Percentiles rank a stretch among this genome's conserved stretches.
phyloP scores from a whole-genome alignment of 2,888 invertebrate genomes.

The Anoncus sp. region DNA sequence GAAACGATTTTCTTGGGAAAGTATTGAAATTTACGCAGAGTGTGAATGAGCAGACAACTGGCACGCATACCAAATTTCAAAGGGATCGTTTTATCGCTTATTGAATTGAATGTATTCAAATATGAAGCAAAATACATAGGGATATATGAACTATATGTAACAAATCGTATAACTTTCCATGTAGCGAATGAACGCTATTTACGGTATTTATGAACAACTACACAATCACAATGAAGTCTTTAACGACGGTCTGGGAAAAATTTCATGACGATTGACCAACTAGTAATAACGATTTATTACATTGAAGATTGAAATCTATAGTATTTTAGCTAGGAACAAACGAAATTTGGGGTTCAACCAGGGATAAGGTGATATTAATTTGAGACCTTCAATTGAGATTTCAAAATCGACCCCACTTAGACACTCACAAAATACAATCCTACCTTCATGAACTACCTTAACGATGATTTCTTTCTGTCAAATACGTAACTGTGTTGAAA shows the following conservation, averaged over 20 bases:
- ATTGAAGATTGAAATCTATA: not conserved
- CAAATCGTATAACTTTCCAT: conserved; percentile 6
- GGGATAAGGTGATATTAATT: not conserved
- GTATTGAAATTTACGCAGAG: conserved; percentile 2
- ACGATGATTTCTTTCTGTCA: too few relatives aligned
- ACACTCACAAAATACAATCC: not conserved
- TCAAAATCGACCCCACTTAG: not conserved
- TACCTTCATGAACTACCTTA: not conserved
- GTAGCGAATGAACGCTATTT: conserved; percentile 7
- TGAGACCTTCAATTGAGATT: not conserved
- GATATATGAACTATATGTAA: conserved; percentile 4
- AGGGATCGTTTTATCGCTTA: not conserved
- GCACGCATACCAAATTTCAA: conserved; percentile 2
- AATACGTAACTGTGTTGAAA: too few relatives aligned
- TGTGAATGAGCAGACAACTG: conserved; percentile 1
- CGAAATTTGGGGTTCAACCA: not conserved
- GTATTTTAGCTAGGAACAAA: not conserved
- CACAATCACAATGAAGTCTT: conserved; percentile 4
- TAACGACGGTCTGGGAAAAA: conserved; percentile 8
- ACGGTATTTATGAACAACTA: conserved; percentile 12
- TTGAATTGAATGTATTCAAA: conserved; percentile 9
- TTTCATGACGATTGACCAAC: conserved; percentile 1
- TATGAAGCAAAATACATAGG: conserved; percentile 4
- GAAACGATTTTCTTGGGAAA: conserved; percentile 4
- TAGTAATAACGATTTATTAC: conserved; percentile 18